phyloP scores from a whole-genome alignment of 53 echinoderm and acorn worm genomes.

The Actinopyga echinites region DNA sequence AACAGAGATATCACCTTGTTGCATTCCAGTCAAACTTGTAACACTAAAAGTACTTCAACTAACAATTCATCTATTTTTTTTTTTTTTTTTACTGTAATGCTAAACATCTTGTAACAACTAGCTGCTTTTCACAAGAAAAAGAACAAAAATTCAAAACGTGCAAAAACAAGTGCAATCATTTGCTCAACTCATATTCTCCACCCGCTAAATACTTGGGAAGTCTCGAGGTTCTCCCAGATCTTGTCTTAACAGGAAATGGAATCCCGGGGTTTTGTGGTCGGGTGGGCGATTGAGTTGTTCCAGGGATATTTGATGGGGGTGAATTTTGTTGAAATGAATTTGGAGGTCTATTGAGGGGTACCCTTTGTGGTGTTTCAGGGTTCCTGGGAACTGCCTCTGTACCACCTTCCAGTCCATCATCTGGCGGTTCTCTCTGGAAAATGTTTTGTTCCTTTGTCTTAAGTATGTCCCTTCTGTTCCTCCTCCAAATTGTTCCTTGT shows the following conservation, averaged over 20 bases:
- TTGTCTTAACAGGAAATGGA: background rate
- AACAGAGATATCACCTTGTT: too few relatives aligned
- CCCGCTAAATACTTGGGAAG: conserved; percentile 12
- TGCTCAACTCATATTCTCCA: background rate
- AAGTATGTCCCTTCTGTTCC: conserved; percentile 32
- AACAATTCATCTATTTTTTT: too few relatives aligned
- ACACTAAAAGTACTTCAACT: too few relatives aligned
- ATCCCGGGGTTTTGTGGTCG: background rate
- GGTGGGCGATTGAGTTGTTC: background rate
- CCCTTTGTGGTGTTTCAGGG: background rate
- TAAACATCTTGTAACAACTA: too few relatives aligned
- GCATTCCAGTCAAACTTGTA: too few relatives aligned
- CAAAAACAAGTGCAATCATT: too few relatives aligned
- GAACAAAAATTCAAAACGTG: too few relatives aligned
- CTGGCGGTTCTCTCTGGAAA: conserved; percentile 17
- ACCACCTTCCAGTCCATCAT: background rate
- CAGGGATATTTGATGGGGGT: background rate
- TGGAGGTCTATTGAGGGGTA: background rate
- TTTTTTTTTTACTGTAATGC: too few relatives aligned
- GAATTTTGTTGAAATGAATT: background rate
- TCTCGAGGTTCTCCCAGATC: background rate
- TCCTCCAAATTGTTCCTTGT: conserved; percentile 19
- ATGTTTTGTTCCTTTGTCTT: conserved; percentile 12
- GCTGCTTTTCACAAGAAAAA: too few relatives aligned
- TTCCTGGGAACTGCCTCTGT: background rate